phyloP scores from a whole-genome alignment of 2,113 vertebrate species.

The Aphelocoma coerulescens region DNA sequence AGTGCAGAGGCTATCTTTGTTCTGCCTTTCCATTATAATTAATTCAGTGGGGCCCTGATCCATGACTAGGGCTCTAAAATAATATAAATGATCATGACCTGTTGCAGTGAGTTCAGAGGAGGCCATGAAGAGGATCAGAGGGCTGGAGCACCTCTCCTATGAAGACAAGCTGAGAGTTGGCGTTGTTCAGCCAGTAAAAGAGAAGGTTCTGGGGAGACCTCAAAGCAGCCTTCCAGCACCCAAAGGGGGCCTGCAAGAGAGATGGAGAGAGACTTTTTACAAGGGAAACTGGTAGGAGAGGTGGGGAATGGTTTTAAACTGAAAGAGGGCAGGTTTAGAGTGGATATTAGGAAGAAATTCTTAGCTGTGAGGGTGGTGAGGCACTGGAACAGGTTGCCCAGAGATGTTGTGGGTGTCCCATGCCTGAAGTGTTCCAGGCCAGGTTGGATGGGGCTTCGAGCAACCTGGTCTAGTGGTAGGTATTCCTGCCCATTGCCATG shows the following conservation, averaged over 20 bases:
- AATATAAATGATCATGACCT: neutral
- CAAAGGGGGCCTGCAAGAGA: neutral
- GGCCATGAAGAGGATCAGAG: neutral
- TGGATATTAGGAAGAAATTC: neutral
- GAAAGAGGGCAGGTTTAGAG: neutral
- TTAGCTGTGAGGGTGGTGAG: neutral
- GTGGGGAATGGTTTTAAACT: neutral
- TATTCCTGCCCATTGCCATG: neutral
- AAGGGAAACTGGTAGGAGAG: neutral
- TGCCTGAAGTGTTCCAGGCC: neutral
- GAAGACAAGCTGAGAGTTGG: neutral
- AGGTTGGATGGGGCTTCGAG: neutral
- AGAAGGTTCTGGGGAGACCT: neutral
- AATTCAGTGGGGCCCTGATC: neutral
- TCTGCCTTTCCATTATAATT: neutral
- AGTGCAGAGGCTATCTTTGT: neutral
- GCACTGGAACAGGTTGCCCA: neutral
- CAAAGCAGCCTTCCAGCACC: neutral
- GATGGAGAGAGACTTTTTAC: neutral
- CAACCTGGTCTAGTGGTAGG: neutral
- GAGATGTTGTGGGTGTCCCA: neutral
- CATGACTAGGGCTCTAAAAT: neutral
- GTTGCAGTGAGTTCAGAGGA: neutral
- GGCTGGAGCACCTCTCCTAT: neutral
- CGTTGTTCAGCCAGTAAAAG: neutral